These are phyloP conservation scores for Scylla paramamosain DNA, from an alignment of 1,140 invertebrate genomes.

Conservation along the genomic window DNA sequence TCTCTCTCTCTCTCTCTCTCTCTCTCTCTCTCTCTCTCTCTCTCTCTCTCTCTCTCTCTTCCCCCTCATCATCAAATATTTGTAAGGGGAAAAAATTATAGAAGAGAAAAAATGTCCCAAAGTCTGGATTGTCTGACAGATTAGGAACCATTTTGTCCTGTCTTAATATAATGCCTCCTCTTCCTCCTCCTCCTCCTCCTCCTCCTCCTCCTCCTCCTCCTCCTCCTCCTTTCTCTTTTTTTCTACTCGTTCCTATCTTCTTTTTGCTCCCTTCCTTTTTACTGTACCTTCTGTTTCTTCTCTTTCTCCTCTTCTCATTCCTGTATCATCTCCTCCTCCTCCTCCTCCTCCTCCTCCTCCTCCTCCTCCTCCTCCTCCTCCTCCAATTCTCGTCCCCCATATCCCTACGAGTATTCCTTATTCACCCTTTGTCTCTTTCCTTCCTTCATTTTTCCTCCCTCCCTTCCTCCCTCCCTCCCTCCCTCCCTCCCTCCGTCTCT, in stretches of 20 bases:
- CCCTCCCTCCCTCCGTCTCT: neutral
- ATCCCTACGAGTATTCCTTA: neutral
- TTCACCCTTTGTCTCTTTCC: neutral
- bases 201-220: neutral
- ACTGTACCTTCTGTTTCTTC: neutral
- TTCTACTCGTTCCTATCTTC: no score
- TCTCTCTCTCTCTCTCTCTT: neutral
- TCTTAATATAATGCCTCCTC: no score
- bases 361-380: neutral
- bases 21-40: no score
- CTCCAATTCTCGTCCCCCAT: neutral
- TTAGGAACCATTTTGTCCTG: no score
- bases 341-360: neutral
- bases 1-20: neutral
- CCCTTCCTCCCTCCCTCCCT: neutral
- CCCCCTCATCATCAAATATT: neutral
- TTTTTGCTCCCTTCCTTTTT: neutral
- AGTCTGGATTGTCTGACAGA: no score
- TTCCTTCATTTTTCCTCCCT: neutral
- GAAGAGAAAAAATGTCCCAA: no score
- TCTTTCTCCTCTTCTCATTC: neutral
- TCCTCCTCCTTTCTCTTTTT: neutral
- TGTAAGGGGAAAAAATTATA: no score
- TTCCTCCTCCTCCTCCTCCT: neutral
- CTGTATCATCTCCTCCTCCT: neutral